These are phyloP conservation scores for Zingel zingel DNA, from an alignment of 2,113 vertebrate species.

Conservation along the genomic window DNA sequence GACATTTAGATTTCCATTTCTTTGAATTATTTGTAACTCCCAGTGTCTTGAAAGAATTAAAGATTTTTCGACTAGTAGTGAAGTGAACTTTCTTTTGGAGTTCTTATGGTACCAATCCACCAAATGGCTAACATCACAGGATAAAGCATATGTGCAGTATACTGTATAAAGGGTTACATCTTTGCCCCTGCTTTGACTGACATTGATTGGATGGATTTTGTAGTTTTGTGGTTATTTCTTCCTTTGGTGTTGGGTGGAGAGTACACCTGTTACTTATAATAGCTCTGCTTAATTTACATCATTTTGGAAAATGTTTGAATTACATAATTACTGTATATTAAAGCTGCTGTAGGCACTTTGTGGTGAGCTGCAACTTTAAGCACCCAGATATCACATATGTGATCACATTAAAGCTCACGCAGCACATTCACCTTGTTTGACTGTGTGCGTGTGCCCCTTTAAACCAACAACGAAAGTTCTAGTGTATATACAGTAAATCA, in stretches of 20 bases:
- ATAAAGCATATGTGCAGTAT: background rate
- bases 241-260: constrained; percentile 4
- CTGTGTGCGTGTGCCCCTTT: no score
- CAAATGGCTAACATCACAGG: background rate
- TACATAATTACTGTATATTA: background rate
- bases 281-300: background rate
- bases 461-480: no score
- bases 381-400: no score
- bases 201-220: background rate
- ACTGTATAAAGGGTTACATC: background rate
- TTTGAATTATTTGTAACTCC: background rate
- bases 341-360: background rate
- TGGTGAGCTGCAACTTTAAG: no score
- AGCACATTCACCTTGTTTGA: no score
- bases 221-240: background rate
- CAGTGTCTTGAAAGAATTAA: constrained; percentile 3
- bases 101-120: background rate
- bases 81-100: background rate
- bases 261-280: background rate
- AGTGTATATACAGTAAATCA: background rate
- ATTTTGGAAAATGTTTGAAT: background rate
- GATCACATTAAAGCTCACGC: no score
- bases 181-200: background rate
- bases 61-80: background rate
- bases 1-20: background rate